Evolutionary conservation across 2,113 vertebrate genomes (phyloP).

Genomic region (Crypturellus undulatus): DNA sequence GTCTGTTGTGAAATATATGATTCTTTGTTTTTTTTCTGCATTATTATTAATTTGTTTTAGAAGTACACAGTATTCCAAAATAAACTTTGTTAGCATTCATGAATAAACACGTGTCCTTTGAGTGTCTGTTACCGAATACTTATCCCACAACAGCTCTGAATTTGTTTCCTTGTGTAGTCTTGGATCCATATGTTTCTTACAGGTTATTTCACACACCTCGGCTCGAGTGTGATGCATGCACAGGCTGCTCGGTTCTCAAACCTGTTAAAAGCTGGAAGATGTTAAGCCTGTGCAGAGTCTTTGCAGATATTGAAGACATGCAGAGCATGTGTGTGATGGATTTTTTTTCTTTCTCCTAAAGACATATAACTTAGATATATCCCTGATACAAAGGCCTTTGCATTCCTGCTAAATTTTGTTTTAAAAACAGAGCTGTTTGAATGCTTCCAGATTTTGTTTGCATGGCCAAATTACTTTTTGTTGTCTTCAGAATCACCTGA

Average conservation of each 20-base stretch:
- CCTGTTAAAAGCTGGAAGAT: background rate
- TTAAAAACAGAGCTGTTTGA: background rate
- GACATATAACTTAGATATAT: background rate
- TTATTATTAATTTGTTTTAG: background rate
- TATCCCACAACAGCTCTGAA: background rate
- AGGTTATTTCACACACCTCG: background rate
- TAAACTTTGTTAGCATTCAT: background rate
- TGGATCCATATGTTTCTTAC: background rate
- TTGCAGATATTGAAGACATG: background rate
- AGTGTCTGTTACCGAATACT: background rate
- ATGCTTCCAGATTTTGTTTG: background rate
- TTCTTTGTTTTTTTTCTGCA: background rate
- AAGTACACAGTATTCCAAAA: background rate
- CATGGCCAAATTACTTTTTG: background rate
- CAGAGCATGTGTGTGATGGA: background rate
- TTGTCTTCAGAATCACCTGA: background rate
- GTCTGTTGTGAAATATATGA: background rate
- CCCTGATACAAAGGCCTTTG: background rate
- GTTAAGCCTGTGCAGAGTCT: background rate
- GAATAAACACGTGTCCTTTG: background rate
- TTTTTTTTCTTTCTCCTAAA: background rate
- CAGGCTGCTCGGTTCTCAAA: background rate
- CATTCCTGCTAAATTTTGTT: background rate
- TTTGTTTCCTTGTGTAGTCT: background rate
- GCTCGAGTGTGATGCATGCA: rapidly evolving